Percentiles rank a stretch among this genome's conserved stretches.
Conservation (phyloP, 2,113 vertebrate genomes). For the Micromys minutus region DNA sequence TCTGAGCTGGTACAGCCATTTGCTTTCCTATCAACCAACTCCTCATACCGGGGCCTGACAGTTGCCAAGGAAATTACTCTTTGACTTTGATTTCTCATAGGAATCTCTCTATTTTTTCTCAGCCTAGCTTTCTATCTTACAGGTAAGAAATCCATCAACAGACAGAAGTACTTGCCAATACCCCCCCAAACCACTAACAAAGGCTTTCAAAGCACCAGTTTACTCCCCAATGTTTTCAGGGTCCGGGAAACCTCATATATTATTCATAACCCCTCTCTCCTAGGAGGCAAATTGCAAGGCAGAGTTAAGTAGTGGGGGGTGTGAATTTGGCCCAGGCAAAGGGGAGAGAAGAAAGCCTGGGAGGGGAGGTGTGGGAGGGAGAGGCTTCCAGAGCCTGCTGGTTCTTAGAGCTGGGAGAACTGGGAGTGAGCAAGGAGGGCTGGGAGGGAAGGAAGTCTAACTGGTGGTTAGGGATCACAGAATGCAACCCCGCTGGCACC, state of each 20-base stretch:
- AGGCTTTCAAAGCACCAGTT: accelerated
- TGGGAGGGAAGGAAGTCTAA: neutral
- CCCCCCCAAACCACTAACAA: neutral
- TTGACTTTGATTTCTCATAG: neutral
- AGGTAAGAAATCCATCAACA: neutral
- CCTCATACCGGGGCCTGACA: neutral
- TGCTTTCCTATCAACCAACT: accelerated
- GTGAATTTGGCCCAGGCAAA: neutral
- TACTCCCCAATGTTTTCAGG: no score
- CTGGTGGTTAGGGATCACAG: neutral
- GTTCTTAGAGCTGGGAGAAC: neutral
- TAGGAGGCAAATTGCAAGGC: neutral
- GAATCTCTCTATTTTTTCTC: neutral
- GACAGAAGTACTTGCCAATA: neutral
- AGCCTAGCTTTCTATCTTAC: neutral
- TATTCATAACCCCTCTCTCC: neutral
- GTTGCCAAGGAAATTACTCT: neutral
- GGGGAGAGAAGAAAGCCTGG: neutral
- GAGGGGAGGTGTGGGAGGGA: neutral
- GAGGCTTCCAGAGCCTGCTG: neutral
- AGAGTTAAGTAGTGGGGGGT: neutral
- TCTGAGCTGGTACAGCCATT: neutral
- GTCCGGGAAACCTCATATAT: neutral
- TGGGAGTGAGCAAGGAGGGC: neutral
- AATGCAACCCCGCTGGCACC: neutral